Evolutionary conservation across 2,113 vertebrate species (phyloP), one percentile per base, ranked within the genome.

Genomic region (Chionodraco myersi): DNA sequence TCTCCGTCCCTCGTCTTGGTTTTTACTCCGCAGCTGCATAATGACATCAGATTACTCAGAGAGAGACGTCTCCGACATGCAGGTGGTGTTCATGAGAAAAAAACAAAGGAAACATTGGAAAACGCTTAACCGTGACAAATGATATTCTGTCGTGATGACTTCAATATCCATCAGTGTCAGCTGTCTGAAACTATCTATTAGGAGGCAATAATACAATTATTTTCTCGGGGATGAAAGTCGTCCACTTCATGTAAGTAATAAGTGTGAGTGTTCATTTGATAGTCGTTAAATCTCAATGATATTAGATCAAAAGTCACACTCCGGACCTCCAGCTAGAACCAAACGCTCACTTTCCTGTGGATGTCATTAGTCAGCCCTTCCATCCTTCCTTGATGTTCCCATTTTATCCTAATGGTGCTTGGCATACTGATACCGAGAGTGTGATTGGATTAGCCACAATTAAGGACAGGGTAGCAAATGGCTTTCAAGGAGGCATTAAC

Each of bases 361-460:
- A 74, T 74, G 72, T 74, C 88, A 88, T 93, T 86, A 90, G 77
- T 86, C 75, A 77, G 70, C 56, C 36, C 79, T 81, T 57, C 54
- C 64, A 68, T 61, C 71, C 67, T 78, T 77, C 75, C 75, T 72
- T 57, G 59, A 88, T 88, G 91, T 77, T 51, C 83, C 82, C 82
- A 84, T 90, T 92, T 83, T 57, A 71, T 86, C 86, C 89, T 92
- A 89, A 92, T 92, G 89, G 83, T 45, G 82, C 87, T 83, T 90
- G 86, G 86, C 78, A 14, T 83, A 30, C 79, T 86, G 89, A 88
- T 91, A 80, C 82, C 23, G 57, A 68, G 70, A 90, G 74, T 78
- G 83, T 72, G 84, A 91, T 84, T 85, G 88, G 91, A 88, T 92
- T 92, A 91, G 84, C 88, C 89, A 83, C 90, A 86, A 93, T 93